Evolutionary conservation across 2,113 vertebrate genomes (phyloP).

Genomic region (Hippocampus guttulatus): DNA sequence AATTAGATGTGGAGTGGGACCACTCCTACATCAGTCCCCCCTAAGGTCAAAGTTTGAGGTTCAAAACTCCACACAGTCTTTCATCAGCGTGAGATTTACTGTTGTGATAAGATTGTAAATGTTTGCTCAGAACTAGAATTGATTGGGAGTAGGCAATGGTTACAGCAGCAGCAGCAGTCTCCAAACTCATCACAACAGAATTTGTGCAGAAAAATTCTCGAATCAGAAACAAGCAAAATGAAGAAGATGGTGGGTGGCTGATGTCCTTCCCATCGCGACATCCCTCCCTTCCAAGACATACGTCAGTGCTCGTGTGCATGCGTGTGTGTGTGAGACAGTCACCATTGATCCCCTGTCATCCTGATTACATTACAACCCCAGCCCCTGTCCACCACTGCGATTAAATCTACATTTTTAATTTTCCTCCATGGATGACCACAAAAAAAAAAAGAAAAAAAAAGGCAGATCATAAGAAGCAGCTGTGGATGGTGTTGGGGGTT

Average conservation of each 20-base stretch:
- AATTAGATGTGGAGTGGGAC: constrained; percentile 49
- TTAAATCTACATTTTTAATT: constrained; percentile 70
- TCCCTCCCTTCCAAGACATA: constrained; percentile 23
- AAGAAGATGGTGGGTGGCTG: not conserved
- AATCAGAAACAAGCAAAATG: not conserved
- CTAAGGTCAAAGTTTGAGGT: constrained; percentile 40
- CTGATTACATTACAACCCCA: constrained; percentile 63
- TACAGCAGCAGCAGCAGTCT: not conserved
- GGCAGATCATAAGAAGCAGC: constrained; percentile 15
- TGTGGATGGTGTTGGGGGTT: constrained; percentile 36
- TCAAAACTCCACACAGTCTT: not conserved
- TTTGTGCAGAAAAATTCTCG: not conserved
- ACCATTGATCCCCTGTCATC: constrained; percentile 64
- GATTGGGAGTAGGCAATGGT: not conserved
- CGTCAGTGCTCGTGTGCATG: constrained; percentile 28
- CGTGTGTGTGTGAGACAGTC: constrained; percentile 38
- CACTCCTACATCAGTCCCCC: constrained; percentile 7
- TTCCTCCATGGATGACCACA: constrained; percentile 41
- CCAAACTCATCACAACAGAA: not conserved
- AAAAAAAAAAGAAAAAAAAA: constrained; percentile 28
- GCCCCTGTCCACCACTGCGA: constrained; percentile 21
- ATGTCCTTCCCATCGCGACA: constrained; percentile 12
- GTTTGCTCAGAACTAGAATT: constrained; percentile 2
- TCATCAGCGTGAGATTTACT: not conserved
- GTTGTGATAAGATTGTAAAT: constrained; percentile 27